phyloP scores from a whole-genome alignment of 64 coral and sea anemone species.

The Stylophora pistillata region DNA sequence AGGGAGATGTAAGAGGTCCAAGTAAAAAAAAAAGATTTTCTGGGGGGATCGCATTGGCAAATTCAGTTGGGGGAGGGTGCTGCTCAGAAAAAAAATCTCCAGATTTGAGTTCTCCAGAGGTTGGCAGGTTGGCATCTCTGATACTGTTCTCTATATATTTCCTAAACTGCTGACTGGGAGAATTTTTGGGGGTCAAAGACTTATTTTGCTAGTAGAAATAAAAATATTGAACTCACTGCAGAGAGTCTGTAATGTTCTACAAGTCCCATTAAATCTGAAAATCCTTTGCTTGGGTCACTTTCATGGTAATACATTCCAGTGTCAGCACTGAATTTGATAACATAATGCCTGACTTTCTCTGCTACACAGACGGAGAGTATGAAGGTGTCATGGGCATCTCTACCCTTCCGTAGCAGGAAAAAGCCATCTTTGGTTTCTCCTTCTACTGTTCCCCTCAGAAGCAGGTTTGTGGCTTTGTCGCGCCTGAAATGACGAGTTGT shows the following conservation, averaged over 20 bases:
- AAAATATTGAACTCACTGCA: constrained; percentile 12
- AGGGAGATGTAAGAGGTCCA: too few relatives aligned
- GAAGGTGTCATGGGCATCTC: not conserved
- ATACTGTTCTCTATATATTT: too few relatives aligned
- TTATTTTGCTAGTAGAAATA: too few relatives aligned
- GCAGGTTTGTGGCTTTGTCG: not conserved
- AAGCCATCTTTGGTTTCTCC: constrained; percentile 13
- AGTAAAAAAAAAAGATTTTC: too few relatives aligned
- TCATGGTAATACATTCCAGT: not conserved
- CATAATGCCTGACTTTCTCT: constrained; percentile 20
- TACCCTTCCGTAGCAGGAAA: constrained; percentile 31
- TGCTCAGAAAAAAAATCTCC: too few relatives aligned
- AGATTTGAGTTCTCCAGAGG: too few relatives aligned
- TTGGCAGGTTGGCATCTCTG: too few relatives aligned
- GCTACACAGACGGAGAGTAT: constrained; percentile 8
- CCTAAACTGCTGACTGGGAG: too few relatives aligned
- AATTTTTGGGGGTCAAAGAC: too few relatives aligned
- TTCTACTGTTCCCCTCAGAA: constrained; percentile 1
- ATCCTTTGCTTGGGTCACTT: not conserved
- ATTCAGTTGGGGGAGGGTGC: too few relatives aligned
- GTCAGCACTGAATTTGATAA: not conserved
- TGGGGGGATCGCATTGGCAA: too few relatives aligned
- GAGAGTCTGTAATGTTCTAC: constrained; percentile 20
- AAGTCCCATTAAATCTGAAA: constrained; percentile 11
- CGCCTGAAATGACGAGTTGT: constrained; percentile 20